A percentile compares a stretch with the other conserved stretches of the same genome.
Evolutionary conservation across 2,888 invertebrate species (phyloP).

Genomic region (Eucriotettix oculatus): DNA sequence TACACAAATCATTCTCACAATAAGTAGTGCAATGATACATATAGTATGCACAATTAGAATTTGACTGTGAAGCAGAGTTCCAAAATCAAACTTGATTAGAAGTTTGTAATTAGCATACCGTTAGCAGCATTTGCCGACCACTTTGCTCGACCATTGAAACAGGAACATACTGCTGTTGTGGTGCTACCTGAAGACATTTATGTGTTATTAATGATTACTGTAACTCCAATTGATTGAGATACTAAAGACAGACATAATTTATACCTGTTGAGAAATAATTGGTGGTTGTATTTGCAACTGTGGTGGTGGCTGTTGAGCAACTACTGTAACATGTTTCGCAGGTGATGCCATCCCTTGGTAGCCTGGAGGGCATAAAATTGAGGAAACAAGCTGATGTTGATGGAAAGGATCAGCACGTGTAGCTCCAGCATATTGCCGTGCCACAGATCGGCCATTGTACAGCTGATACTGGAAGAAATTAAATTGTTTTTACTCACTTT

Average conservation of each 20-base stretch:
- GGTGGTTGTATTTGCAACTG: slow-evolving; percentile 56
- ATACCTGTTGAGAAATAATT: slow-evolving; percentile 54
- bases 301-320: slow-evolving; percentile 41
- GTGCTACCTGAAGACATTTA: slow-evolving; percentile 15
- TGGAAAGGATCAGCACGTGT: slow-evolving; percentile 69
- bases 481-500: too few species aligned
- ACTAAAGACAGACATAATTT: neutral
- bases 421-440: slow-evolving; percentile 46
- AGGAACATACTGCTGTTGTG: slow-evolving; percentile 80
- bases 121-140: slow-evolving; percentile 61
- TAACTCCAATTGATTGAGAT: neutral
- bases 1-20: too few species aligned
- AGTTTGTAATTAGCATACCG: slow-evolving; percentile 29
- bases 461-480: slow-evolving; percentile 50
- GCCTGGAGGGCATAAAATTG: slow-evolving; percentile 77
- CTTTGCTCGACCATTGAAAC: slow-evolving; percentile 85
- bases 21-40: too few species aligned
- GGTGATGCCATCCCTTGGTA: slow-evolving; percentile 66
- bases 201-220: neutral
- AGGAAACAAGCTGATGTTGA: slow-evolving; percentile 84
- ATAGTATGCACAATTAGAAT: too few species aligned
- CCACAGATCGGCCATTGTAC: slow-evolving; percentile 55
- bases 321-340: slow-evolving; percentile 50
- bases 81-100: neutral
- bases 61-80: neutral